These are phyloP conservation scores for Scaptomyza caliginosa DNA, from an alignment of 2,888 invertebrate genomes.

Conservation along the genomic window DNA sequence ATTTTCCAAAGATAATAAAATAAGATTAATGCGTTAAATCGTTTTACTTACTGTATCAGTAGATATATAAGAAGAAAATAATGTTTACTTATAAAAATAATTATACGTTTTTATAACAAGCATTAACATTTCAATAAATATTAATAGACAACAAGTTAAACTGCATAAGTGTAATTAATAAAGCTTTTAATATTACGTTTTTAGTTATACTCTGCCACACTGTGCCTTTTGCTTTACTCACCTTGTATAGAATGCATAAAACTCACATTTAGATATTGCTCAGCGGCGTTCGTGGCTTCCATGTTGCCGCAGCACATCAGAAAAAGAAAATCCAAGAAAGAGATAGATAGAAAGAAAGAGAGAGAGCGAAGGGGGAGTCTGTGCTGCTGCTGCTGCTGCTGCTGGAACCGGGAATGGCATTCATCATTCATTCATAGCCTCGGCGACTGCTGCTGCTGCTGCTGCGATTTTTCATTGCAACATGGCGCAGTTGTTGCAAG, in stretches of 20 bases:
- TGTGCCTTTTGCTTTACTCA: conserved; percentile 46
- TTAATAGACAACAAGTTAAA: no score
- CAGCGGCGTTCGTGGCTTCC: conserved; percentile 45
- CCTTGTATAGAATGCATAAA: conserved; percentile 72
- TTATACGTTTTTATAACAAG: no score
- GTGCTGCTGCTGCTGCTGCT: conserved; percentile 2
- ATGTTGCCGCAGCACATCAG: conserved; percentile 29
- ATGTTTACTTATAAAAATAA: no score
- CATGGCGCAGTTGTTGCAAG: conserved; percentile 51
- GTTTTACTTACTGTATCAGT: no score
- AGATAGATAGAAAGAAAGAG: neutral
- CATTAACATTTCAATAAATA: no score
- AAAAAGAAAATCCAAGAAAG: neutral
- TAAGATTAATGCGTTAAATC: no score
- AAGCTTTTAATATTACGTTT: neutral
- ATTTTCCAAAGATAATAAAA: no score
- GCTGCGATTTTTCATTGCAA: conserved; percentile 65
- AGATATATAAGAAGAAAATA: no score
- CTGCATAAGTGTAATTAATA: neutral
- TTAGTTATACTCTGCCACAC: conserved; percentile 43
- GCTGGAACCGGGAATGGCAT: conserved; percentile 47
- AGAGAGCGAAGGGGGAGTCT: neutral
- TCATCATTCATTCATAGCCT: conserved; percentile 76
- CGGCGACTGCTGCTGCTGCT: conserved; percentile 10
- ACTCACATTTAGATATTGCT: conserved; percentile 68